Evolutionary conservation across 2,113 vertebrate genomes (phyloP), one percentile per base, ranked within the genome.

Genomic region (Sylvietta virens): DNA sequence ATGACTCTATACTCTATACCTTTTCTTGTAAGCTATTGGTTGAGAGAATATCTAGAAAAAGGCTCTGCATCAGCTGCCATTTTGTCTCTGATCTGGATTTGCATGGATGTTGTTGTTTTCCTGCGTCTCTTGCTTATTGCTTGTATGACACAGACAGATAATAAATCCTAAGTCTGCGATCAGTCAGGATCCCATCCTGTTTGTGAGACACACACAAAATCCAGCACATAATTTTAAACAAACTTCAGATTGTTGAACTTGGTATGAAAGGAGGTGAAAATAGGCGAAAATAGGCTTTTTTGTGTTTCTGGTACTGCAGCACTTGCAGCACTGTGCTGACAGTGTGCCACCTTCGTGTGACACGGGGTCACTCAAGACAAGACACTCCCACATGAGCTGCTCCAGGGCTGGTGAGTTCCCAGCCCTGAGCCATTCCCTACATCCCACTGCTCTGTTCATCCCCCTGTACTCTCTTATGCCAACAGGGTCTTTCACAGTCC

Each of bases 291-390:
- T n/a, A n/a, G 14, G 21, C 30, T 44, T 47, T 56, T 3, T 3
- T 33, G 15, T 64, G 42, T 20, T 61, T 21, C 48, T 70, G 37
- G 30, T 28, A 9, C 8, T 30, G 22, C 57, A 62, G 72, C 57
- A 17, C 37, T 47, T 82, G 61, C 26, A 74, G 73, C 19, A 35
- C 30, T 53, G 15, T 15, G 26, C 62, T 27, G 51, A 3, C 3
- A 9, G 28, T 37, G 44, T 37, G 33, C 22, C 33, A 35, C 13
- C 22, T 50, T 1, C 0, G 0, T 28, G 21, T 57, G 58, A 21
- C 24, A 13, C 1, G 1, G 44, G 48, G 31, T 40, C 35, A 28
- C 61, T 45, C 23, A 14, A 42, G 18, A 35, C 39, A 77, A n/a
- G 48, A 22, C 15, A 4, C 9, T 26, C 15, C 27, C 15, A 15